Evolutionary conservation across 2,797 vertebrate species (phyloP).

Genomic region (Cossypha dichroa): DNA sequence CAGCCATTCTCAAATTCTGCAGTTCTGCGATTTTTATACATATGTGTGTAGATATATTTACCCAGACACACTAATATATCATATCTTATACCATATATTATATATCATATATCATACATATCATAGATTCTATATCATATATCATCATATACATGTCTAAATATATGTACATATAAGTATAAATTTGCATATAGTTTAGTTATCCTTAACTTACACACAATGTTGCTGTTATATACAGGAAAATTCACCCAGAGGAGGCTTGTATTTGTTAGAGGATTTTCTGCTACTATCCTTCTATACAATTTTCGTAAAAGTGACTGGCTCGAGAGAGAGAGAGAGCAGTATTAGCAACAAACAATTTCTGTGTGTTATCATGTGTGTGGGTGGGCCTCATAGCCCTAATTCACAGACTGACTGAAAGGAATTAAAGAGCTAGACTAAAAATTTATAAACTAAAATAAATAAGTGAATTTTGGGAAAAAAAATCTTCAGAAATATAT

Average conservation of each 20-base stretch:
- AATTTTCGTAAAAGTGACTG: not conserved
- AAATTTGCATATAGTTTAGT: not conserved
- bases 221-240: rapidly evolving
- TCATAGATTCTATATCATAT: too few relatives aligned
- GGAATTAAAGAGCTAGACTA: not conserved
- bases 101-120: not conserved
- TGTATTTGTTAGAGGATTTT: not conserved
- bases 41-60: not conserved
- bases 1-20: not conserved
- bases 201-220: not conserved
- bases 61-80: not conserved
- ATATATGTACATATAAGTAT: not conserved
- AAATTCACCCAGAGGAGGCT: not conserved
- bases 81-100: too few relatives aligned
- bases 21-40: not conserved
- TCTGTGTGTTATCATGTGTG: rapidly evolving
- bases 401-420: not conserved
- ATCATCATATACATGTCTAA: not conserved
- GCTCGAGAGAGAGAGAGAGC: not conserved
- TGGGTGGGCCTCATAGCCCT: not conserved
- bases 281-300: not conserved
- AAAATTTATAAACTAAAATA: not conserved
- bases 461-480: not conserved
- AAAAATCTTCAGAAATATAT: not conserved
- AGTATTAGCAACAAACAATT: not conserved